Evolutionary conservation across 2,797 vertebrate species (phyloP), one percentile per base, ranked within the genome.

Genomic region (Rhodeus uyekii): DNA sequence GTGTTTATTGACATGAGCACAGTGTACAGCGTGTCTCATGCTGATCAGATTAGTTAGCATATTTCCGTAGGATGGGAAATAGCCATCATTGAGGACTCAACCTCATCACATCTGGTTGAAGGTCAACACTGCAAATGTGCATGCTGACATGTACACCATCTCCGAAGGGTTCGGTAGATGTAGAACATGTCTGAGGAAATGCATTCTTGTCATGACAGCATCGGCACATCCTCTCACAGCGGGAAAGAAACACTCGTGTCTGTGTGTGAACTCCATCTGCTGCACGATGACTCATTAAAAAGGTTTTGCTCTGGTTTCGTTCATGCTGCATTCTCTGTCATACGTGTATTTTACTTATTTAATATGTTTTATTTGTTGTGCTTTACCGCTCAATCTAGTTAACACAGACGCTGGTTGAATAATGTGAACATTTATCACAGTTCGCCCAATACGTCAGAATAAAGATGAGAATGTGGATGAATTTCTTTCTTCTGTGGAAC

Each of bases 211-310:
- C 38, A 19, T 71, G 36, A 71, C 39, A 61, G 22, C n/a, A 0
- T 18, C 22, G 6, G 27, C 53, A 46, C 67, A 80, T 80, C 39
- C 39, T 60, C 53, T 72, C 78, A 61, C 53, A 58, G 78, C 53
- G 44, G 67, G 50, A 80, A 44, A 46, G 24, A 36, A 72, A 46
- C 27, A 0, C 27, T 80, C 12, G 7, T 7, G 13, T 58, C 46
- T 69, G 65, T 60, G 34, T 58, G 18, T 69, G 18, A 58, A 58
- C 58, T 34, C 63, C 36, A 38, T 78, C 76, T n/a, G 76, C 63
- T 39, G 48, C 50, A 7, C 19, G 50, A 46, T 71, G 53, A 80
- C 53, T 58, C 50, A 44, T 2, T 79, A 4, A n/a, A 18, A 18
- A 42, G n/a, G 3, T 64, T n/a, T 46, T 36, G 8, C 36, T 22